Evolutionary conservation across 2,888 invertebrate genomes (phyloP), one percentile per base, ranked within the genome.

Genomic region (Bursaphelenchus okinawaensis): DNA sequence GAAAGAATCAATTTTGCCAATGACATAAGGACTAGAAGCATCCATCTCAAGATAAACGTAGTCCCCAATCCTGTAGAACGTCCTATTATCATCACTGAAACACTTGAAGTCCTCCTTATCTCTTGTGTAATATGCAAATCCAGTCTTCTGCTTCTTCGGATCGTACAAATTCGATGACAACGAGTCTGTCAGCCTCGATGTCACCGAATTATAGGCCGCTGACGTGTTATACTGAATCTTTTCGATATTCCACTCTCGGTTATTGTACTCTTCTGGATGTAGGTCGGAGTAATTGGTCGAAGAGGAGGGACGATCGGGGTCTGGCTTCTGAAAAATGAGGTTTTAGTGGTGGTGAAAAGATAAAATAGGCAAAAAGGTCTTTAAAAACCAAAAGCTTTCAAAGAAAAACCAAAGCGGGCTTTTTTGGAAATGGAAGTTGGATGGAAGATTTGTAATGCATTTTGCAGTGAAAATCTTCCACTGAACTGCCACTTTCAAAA

Each of bases 1-100:
- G 60, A 76, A 76, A 28, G 66, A 62, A 51, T 66, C 62, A 29
- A 76, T 70, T 23, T 66, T 69, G 12, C 73, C 75, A 54, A 76
- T 68, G 57, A 75, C 58, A 61, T 66, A 75, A 26, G 76, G 76
- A 55, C 73, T 73, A 27, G 65, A 65, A 7, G 65, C 58, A 50
- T 54, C 62, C 26, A 68, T 51, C 55, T 76, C 76, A n/a, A 76
- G 62, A 58, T 69, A 76, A 51, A 75, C 75, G 50, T 68, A 69
- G 64, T 75, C 76, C 19, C 73, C 72, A n/a, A 70, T 61, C 59
- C 68, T 63, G 66, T 76, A 76, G 56, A 70, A 63, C 19, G 62
- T 63, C 24, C 73, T 71, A 58, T 76, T 69, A 52, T 75, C 70
- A 19, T 70, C 68, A 62, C 73, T 68, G 57, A 76, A 76, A 55